Conservation (phyloP, 2,888 invertebrate species). For the Peribatodes rhomboidaria region DNA sequence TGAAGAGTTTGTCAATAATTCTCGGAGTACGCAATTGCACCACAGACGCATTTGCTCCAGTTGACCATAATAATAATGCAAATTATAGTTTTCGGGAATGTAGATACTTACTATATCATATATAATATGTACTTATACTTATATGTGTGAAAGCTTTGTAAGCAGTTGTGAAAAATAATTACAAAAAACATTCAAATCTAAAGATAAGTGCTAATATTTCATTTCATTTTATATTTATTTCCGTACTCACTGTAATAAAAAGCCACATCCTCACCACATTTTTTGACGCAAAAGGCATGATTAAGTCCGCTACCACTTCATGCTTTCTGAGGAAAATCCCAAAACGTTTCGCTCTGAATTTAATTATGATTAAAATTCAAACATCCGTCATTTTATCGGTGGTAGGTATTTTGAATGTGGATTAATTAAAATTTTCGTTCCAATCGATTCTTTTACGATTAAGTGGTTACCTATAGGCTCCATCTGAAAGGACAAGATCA, state of each 20-base stretch:
- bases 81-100: no score
- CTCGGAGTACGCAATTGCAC: no score
- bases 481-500: no score
- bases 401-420: conserved; percentile 9
- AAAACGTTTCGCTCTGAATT: conserved; percentile 65
- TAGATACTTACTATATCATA: no score
- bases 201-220: no score
- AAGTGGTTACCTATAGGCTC: not conserved
- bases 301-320: conserved; percentile 50
- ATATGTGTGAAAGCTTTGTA: no score
- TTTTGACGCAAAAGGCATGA: conserved; percentile 56
- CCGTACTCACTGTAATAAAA: conserved; percentile 58
- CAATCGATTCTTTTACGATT: not conserved
- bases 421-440: not conserved
- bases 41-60: no score
- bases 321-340: conserved; percentile 42
- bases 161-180: no score
- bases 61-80: no score
- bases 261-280: conserved; percentile 55
- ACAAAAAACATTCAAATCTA: no score
- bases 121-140: no score
- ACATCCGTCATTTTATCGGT: conserved; percentile 46
- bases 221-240: not conserved
- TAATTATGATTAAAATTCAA: conserved; percentile 61
- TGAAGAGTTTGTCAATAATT: no score